Evolutionary conservation across 2,113 vertebrate genomes (phyloP).

Genomic region (Poeciliopsis occidentalis): DNA sequence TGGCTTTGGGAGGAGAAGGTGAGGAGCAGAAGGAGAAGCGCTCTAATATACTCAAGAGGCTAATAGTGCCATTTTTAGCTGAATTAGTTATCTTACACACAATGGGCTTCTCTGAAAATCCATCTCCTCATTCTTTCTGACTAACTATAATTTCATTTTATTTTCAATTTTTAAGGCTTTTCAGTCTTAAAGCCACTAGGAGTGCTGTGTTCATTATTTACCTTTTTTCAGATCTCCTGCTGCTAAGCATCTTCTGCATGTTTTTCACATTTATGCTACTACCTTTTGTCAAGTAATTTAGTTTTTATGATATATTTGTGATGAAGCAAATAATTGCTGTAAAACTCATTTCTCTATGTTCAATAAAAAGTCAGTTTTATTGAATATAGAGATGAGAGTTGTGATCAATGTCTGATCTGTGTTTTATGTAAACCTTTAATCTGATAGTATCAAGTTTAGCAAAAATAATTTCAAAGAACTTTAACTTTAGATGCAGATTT

Average conservation of each 20-base stretch:
- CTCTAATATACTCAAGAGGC: conserved; percentile 40
- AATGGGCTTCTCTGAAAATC: no score
- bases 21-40: conserved; percentile 30
- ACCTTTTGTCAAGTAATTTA: conserved; percentile 17
- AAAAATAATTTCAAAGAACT: no score
- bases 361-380: neutral
- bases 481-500: no score
- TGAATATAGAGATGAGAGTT: neutral
- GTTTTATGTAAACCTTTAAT: no score
- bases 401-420: no score
- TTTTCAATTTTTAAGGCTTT: no score
- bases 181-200: no score
- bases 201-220: no score
- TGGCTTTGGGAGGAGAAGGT: conserved; percentile 41
- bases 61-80: conserved; percentile 61
- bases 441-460: no score
- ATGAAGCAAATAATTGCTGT: neutral
- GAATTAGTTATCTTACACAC: conserved; percentile 8
- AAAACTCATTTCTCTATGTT: neutral
- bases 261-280: neutral
- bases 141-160: conserved; percentile 19
- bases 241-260: no score
- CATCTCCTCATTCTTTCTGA: no score
- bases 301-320: conserved; percentile 1
- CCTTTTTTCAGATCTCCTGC: no score